These are phyloP conservation scores for Dipodomys ordii DNA, from an alignment of 2,113 vertebrate species.

Conservation along the genomic window DNA sequence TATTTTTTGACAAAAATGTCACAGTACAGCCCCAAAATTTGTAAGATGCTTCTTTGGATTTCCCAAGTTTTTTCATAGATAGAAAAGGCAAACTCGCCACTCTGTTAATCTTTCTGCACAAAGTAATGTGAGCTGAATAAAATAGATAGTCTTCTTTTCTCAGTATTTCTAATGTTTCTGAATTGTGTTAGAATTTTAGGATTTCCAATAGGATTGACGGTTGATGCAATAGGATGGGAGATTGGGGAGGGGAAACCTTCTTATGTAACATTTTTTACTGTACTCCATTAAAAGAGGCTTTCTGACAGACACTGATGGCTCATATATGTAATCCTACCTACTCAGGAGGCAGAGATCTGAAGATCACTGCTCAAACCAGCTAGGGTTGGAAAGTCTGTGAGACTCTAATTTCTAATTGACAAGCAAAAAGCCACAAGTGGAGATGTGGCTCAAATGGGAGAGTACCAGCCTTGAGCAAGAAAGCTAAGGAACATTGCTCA, in stretches of 20 bases:
- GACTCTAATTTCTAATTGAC: too few relatives aligned
- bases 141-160: not conserved
- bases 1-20: constrained; percentile 25
- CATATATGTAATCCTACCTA: too few relatives aligned
- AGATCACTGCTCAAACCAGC: too few relatives aligned
- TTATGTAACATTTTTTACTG: not conserved
- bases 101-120: not conserved
- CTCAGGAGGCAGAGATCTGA: too few relatives aligned
- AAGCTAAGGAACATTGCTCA: too few relatives aligned
- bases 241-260: not conserved
- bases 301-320: too few relatives aligned
- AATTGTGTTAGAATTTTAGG: constrained; percentile 29
- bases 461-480: too few relatives aligned
- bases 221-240: not conserved
- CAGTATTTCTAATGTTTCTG: not conserved
- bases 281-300: not conserved
- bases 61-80: not conserved
- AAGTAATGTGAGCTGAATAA: not conserved
- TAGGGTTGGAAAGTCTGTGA: too few relatives aligned
- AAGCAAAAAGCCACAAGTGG: too few relatives aligned
- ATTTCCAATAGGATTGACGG: not conserved
- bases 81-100: not conserved
- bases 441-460: too few relatives aligned
- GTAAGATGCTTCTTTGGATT: not conserved
- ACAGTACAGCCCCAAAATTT: not conserved